phyloP scores from a whole-genome alignment of 2,113 vertebrate genomes.

The Dolichotis patagonum region DNA sequence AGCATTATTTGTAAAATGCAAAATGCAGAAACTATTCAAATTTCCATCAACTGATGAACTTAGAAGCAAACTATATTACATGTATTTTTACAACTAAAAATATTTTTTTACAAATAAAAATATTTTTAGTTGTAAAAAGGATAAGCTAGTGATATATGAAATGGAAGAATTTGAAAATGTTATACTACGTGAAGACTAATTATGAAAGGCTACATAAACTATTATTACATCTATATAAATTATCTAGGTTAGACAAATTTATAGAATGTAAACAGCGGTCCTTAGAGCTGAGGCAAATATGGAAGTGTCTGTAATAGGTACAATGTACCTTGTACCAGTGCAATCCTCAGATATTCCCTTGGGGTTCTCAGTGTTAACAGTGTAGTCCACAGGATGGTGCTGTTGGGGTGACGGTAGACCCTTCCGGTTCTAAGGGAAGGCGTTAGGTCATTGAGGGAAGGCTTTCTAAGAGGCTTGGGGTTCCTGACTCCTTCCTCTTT shows the following conservation, averaged over 20 bases:
- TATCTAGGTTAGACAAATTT: neutral
- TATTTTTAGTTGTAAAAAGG: neutral
- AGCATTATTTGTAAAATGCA: neutral
- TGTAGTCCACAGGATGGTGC: no score
- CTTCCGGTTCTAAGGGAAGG: neutral
- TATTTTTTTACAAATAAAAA: no score
- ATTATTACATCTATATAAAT: neutral
- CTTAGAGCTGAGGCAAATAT: neutral
- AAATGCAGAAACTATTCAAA: neutral
- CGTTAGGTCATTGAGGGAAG: neutral
- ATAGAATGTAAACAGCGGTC: neutral
- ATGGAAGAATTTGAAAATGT: neutral
- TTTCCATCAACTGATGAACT: neutral
- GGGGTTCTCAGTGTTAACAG: neutral
- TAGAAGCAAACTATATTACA: neutral
- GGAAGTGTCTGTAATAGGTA: neutral
- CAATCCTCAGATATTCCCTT: no score
- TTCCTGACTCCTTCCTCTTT: accelerated
- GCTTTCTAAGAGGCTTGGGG: neutral
- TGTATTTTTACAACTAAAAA: no score
- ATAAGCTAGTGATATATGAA: neutral
- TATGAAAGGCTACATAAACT: neutral
- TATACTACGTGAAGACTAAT: neutral
- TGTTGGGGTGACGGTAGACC: neutral
- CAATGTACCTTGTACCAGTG: neutral